Percentiles rank a stretch among this genome's conserved stretches.
Conservation (phyloP, 2,888 invertebrate genomes). For the Strigamia maritima region DNA sequence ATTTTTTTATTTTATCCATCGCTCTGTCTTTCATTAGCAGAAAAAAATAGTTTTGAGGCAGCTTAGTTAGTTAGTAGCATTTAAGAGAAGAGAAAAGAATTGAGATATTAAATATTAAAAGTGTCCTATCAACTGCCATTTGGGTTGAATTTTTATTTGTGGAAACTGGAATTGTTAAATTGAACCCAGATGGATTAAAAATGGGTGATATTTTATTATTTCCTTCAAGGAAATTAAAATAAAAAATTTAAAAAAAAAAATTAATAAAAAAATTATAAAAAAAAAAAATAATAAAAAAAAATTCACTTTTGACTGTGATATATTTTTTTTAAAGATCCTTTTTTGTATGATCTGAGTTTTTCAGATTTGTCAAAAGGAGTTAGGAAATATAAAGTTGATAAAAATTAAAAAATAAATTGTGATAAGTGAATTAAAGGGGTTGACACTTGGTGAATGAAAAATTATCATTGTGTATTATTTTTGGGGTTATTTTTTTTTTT, state of each 20-base stretch:
- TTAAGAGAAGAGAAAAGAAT: neutral
- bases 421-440: neutral
- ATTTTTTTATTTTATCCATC: slow-evolving; percentile 5
- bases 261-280: neutral
- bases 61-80: slow-evolving; percentile 8
- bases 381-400: neutral
- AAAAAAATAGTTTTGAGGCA: slow-evolving; percentile 18
- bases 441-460: neutral
- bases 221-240: neutral
- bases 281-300: neutral
- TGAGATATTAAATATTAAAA: neutral
- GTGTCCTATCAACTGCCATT: slow-evolving; percentile 12
- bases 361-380: neutral
- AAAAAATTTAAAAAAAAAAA: neutral
- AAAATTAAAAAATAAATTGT: neutral
- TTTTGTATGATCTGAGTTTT: neutral
- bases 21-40: slow-evolving; percentile 29
- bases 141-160: slow-evolving; percentile 1
- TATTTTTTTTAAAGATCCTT: neutral
- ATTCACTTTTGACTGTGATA: slow-evolving; percentile 24
- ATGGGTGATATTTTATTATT: slow-evolving; percentile 23
- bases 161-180: neutral
- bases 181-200: neutral
- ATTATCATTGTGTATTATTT: slow-evolving; percentile 1
- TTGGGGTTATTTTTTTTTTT: neutral